A percentile compares a stretch with the other conserved stretches of the same genome.
These are phyloP conservation scores for Crotalus viridis DNA, from an alignment of 2,113 vertebrate genomes.

Conservation along the genomic window DNA sequence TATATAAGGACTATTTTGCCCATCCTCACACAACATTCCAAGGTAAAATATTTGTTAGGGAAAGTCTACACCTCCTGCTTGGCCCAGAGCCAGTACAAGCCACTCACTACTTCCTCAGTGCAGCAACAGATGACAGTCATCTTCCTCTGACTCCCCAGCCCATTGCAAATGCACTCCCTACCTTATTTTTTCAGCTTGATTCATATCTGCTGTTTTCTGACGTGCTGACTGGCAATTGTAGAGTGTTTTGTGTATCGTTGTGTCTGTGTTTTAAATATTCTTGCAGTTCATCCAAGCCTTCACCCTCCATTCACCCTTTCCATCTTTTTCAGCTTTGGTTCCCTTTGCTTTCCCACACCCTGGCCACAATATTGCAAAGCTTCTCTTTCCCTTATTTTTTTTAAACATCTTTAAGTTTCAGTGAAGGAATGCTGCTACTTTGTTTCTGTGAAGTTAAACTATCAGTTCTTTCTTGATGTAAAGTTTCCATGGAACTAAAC, in stretches of 20 bases:
- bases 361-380: background rate
- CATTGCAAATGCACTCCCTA: background rate
- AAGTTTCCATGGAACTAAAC: background rate
- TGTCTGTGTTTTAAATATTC: background rate
- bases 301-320: background rate
- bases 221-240: background rate
- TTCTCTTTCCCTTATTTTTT: accelerated
- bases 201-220: background rate
- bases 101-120: background rate
- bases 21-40: background rate
- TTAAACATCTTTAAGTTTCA: background rate
- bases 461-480: background rate
- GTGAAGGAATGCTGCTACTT: background rate
- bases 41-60: background rate
- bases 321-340: background rate
- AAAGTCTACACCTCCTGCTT: background rate
- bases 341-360: background rate
- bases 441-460: background rate
- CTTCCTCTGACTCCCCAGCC: background rate
- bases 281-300: background rate
- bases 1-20: background rate
- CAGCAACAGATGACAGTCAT: background rate
- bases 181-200: background rate
- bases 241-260: background rate
- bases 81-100: background rate